Evolutionary conservation across 35 echinoderm and acorn worm genomes (phyloP), one percentile per base, ranked within the genome.

Genomic region (Apostichopus californicus): DNA sequence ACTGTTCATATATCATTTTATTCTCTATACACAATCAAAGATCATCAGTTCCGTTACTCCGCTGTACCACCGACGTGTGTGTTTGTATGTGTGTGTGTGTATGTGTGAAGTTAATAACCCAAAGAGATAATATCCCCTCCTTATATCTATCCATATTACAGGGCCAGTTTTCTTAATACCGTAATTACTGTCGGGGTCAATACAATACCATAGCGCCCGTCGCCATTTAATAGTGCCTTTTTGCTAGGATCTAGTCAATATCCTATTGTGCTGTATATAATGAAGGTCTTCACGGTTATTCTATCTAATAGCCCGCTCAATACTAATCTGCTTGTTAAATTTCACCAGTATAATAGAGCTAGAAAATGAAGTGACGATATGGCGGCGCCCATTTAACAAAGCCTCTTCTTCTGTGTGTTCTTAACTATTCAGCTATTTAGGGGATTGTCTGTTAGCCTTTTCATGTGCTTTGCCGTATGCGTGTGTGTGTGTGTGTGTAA

Each of bases 371-470:
- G 15, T 58, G 81, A 85, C 57, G 81, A 85, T 59, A 23, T 25
- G 55, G 20, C 56, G 81, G 81, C 81, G 81, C 81, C 81, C 57
- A 58, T 85, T 85, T 59, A 85, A 85, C 81, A 56, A 58, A 15
- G 53, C 55, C 80, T 46, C n/a, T 58, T 85, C 6, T 58, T 85
- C 81, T 58, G 55, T 59, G 81, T 58, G 58, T 13, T 85, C 15
- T 21, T 2, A 18, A 6, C 81, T 23, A 23, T 85, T 85, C 81
- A 85, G 21, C 81, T 85, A 59, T 85, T 85, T 85, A 58, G 55
- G 34, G 5, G 57, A 59, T 85, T 85, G 81, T 85, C 81, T 85
- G 81, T 85, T 85, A 85, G 81, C 81, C 81, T 85, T 85, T 85
- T 85, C 80, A 83, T 54, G 80, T 56, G 80, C 80, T 55, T 54